Evolutionary conservation across 1,140 invertebrate species (phyloP).

Genomic region (Drosophila pachea): DNA sequence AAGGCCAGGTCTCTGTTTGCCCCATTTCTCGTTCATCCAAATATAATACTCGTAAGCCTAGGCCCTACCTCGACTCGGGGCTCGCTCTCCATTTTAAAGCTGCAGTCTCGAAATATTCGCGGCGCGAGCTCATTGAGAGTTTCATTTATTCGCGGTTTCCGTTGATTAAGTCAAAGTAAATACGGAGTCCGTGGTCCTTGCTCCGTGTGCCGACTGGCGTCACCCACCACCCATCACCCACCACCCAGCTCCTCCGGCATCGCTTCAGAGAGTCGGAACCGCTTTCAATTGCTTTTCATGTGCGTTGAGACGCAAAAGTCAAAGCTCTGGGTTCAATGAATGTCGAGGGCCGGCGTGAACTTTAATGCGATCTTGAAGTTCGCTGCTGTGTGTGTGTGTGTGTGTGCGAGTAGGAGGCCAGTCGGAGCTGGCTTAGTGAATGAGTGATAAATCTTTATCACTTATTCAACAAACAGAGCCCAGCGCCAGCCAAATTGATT

Average conservation of each 20-base stretch:
- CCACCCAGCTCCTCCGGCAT: background rate
- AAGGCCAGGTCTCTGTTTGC: too few species aligned
- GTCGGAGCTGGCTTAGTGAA: constrained; percentile 15
- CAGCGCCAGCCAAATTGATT: constrained; percentile 65
- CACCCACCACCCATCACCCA: background rate
- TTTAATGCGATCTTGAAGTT: constrained; percentile 48
- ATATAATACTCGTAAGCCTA: too few species aligned
- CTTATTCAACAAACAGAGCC: constrained; percentile 61
- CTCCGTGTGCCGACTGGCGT: background rate
- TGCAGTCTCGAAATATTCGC: constrained; percentile 4
- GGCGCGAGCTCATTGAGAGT: background rate
- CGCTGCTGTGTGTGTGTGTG: background rate
- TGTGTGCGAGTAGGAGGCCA: background rate
- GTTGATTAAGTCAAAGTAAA: constrained; percentile 40
- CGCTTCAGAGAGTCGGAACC: background rate
- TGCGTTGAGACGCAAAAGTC: constrained; percentile 71
- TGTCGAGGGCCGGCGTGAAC: constrained; percentile 42
- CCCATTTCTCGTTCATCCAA: too few species aligned
- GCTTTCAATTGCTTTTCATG: constrained; percentile 59
- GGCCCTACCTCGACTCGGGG: too few species aligned
- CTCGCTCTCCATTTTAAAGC: background rate
- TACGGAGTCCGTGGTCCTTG: constrained; percentile 3
- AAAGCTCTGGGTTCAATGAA: constrained; percentile 71
- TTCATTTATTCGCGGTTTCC: constrained; percentile 25
- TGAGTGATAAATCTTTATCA: constrained; percentile 74